Base-by-base conservation (phyloP, 1,140 invertebrate species). In the Hyposmocoma kahamanoa region DNA sequence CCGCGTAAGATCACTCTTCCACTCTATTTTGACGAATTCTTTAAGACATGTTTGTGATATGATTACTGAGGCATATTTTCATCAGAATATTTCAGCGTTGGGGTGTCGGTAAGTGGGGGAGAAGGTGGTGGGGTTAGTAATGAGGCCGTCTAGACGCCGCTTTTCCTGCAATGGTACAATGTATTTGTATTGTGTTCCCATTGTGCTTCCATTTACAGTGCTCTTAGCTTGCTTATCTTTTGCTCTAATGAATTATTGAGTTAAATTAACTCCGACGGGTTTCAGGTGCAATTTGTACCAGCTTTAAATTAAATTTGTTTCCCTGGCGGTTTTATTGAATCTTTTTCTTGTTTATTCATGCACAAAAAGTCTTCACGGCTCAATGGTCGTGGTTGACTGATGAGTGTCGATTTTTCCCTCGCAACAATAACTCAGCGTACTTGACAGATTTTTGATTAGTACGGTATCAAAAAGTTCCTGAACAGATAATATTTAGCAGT, bases 121-220 rank as follows among this genome's bases (percentile, higher is more conserved):
- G 50, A 44, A 44, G 32, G 54, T 18, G 56, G 47, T 26, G 54
- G 53, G 55, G 50, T 36, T 53, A 45, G 72, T 78, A 72, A 76
- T 75, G 77, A 71, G 77, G 64, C 55, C 66, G 78, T 82, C 78
- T 82, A 82, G 78, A 82, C 78, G 62, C 62, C 45, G 60, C 59
- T 22, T 45, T 38, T 18, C 22, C 22, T 21, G 56, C 58, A 47
- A 61, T 65, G 62, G 62, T 68, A 67, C 65, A 66, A 64, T 69
- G 59, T 64, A 65, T 64, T 65, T 69, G 62, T 65, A 63, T 67
- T 62, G 61, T 58, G 55, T 48, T 39, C 51, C 50, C 53, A 64
- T 62, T 67, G 60, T 67, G 43, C 50, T 42, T 17, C 20, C 38
- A 30, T 11, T n/a, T 26, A 11, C 45, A 52, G 47, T 50, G 49